These are phyloP conservation scores for Daboia siamensis DNA, from an alignment of 2,113 vertebrate species.

Conservation along the genomic window DNA sequence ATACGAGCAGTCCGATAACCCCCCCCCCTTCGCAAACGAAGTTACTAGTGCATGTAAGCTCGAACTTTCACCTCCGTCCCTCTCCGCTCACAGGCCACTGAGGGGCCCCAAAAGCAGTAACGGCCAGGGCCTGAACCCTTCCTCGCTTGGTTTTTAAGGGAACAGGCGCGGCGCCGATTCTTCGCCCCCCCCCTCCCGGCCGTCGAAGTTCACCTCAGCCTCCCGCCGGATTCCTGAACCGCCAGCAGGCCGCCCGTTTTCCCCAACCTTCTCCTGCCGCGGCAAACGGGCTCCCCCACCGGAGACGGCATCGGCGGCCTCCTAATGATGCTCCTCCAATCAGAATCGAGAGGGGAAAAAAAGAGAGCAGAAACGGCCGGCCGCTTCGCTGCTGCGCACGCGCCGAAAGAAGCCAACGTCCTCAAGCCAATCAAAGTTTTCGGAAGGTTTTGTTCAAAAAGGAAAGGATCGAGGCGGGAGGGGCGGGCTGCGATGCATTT, in stretches of 20 bases:
- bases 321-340: neutral
- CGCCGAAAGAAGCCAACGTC: neutral
- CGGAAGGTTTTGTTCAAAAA: constrained; percentile 3
- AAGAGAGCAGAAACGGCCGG: neutral
- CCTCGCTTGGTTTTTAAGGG: neutral
- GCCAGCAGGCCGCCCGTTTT: neutral
- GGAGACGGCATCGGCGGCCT: neutral
- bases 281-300: neutral
- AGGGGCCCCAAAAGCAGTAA: neutral
- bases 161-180: neutral
- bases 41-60: neutral
- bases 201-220: neutral
- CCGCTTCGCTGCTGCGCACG: neutral
- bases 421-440: neutral
- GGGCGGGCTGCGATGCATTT: neutral
- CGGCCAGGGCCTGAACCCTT: neutral
- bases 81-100: neutral
- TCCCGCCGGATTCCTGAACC: too few species aligned
- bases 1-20: neutral
- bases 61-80: neutral
- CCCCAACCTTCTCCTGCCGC: neutral
- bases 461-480: neutral
- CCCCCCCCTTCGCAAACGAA: neutral
- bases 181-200: too few species aligned
- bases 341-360: neutral